phyloP scores from a whole-genome alignment of 2,888 invertebrate genomes.

The Chaetoderma sp. region DNA sequence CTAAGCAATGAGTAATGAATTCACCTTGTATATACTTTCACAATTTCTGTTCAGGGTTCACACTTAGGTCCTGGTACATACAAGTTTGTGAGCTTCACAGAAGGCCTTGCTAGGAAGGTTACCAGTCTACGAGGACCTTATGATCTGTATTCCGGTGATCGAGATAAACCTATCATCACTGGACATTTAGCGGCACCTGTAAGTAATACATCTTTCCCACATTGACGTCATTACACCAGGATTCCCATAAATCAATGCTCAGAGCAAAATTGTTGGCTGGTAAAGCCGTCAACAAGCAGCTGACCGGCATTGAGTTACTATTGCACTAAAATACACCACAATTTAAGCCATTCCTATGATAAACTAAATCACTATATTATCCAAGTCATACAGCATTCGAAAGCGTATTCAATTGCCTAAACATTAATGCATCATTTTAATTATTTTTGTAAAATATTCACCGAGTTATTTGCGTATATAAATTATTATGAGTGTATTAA shows the following conservation, averaged over 20 bases:
- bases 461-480: no score
- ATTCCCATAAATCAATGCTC: no score
- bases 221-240: no score
- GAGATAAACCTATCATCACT: conserved; percentile 64
- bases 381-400: no score
- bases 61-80: conserved; percentile 66
- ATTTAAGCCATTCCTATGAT: no score
- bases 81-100: conserved; percentile 59
- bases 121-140: conserved; percentile 65
- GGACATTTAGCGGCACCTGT: conserved; percentile 66
- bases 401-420: no score
- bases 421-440: neutral
- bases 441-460: no score
- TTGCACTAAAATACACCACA: no score
- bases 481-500: neutral
- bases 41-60: conserved; percentile 59
- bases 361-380: no score
- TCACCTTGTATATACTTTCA: neutral
- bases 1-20: neutral
- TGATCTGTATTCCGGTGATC: conserved; percentile 65
- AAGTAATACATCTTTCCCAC: conserved; percentile 40
- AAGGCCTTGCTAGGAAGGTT: conserved; percentile 56
- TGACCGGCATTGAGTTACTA: no score
- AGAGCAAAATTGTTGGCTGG: no score
- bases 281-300: no score